These are phyloP conservation scores for Drosophila tanythrix DNA, from an alignment of 2,888 invertebrate genomes.

Conservation along the genomic window DNA sequence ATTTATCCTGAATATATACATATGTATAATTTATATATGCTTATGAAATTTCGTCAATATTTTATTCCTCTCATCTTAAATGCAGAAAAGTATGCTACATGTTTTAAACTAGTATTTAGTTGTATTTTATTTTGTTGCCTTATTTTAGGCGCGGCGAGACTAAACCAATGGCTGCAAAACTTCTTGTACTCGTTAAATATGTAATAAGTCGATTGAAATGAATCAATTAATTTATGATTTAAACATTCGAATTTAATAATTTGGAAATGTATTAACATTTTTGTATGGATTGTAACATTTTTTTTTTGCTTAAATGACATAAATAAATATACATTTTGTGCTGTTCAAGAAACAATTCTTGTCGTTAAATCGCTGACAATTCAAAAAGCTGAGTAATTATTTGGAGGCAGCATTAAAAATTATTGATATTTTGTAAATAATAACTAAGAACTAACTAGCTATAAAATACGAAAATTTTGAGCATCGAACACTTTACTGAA, in stretches of 20 bases:
- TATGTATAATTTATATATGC: neutral
- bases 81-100: constrained; percentile 17
- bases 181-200: neutral
- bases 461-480: constrained; percentile 38
- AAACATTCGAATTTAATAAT: constrained; percentile 45
- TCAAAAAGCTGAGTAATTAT: constrained; percentile 52
- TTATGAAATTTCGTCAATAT: neutral
- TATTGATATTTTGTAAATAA: constrained; percentile 50
- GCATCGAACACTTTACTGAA: constrained; percentile 56
- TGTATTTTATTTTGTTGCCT: constrained; percentile 14
- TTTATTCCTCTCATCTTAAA: neutral
- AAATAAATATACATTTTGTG: constrained; percentile 69
- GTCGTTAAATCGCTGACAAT: constrained; percentile 32
- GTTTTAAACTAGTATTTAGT: neutral
- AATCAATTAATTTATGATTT: constrained; percentile 9
- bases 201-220: neutral
- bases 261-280: constrained; percentile 44
- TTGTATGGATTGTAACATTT: constrained; percentile 7
- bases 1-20: neutral
- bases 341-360: constrained; percentile 25
- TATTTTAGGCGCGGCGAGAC: neutral
- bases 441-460: constrained; percentile 66
- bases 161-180: constrained; percentile 2
- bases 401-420: constrained; percentile 71
- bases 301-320: constrained; percentile 43